Base-by-base conservation (phyloP, 2,888 invertebrate species). In the Diloba caeruleocephala region DNA sequence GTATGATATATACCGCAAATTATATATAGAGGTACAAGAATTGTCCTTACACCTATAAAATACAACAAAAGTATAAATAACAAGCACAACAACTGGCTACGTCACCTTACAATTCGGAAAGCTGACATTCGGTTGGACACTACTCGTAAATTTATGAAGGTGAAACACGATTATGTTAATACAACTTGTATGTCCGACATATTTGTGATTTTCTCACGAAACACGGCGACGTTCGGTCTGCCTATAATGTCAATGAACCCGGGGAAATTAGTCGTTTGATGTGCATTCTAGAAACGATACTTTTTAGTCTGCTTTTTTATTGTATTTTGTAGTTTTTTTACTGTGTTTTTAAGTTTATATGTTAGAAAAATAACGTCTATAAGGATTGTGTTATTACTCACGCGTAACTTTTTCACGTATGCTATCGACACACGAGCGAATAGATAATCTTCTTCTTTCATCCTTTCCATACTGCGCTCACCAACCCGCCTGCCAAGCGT, bases 131-230 rank as follows among this genome's bases (percentile, higher is more conserved):
- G 57, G 9, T 63, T 63, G 67, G 70, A 62, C 70, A 75, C 72
- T 19, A 51, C 56, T 67, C 66, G 63, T 75, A 76, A 74, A 89
- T 85, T 87, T 85, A 87, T 83, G 62, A 74, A 78, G 76, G 71
- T 79, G 72, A 78, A 82, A 87, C 84, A 85, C 78, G 87, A 88
- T 91, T 91, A 91, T 92, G 90, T 67, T 78, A 92, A 91, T 90
- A 60, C 46, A 55, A 69, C 60, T 71, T 59, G 76, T 79, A 71
- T 75, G 79, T 81, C 78, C 74, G 80, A 76, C 79, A 82, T 84
- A 84, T 85, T 83, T 85, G 70, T 79, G 76, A 65, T 74, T 78
- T 89, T 90, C 89, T 85, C 88, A 90, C 90, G 89, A 82, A 42
- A 63, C 36, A 82, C 60, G 91, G 92, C 90, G 92, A 84, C 92